Evolutionary conservation across 2,113 vertebrate genomes (phyloP), one percentile per base, ranked within the genome.

Genomic region (Sigmodon hispidus): DNA sequence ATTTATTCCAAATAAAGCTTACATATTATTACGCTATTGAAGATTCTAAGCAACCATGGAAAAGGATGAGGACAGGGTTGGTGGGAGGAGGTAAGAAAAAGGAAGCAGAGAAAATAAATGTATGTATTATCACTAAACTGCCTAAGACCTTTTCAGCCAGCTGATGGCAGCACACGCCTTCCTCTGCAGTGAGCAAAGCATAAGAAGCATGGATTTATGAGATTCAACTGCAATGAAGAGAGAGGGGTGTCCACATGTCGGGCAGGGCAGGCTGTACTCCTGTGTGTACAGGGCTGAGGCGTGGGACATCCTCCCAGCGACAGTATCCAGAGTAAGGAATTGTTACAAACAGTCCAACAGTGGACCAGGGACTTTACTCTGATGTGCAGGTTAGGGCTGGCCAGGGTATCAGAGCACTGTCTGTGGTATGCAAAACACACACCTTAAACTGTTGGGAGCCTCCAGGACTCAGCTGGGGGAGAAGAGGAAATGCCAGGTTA

Each of bases 101-200:
- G 15, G 57, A 93, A 12, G 29, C 43, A 43, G 34, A 94, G 75
- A 63, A 45, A 80, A 90, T 40, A n/a, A 63, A 69, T 77, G 36
- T 24, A 61, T 79, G 9, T 7, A 31, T 50, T n/a, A 43, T 94
- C 81, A 70, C 0, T 10, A 70, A 96, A 36, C 7, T 59, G 90
- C 84, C 45, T 31, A 31, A 92, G 67, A 76, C 79, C 79, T 7
- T 80, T 72, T 89, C 79, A 48, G 55, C 61, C 93, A 87, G 93
- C 12, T 83, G 96, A 83, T 83, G 61, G 93, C 91, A 96, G 96
- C 65, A 87, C 31, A 21, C 16, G 52, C 89, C 36, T 94, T 70
- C 75, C n/a, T 73, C 73, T 90, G 26, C 81, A 12, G 11, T 1
- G 12, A 84, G 22, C 19, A 34, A 24, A 36, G 7, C 67, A 24